Evolutionary conservation across 2,888 invertebrate genomes (phyloP).

Genomic region (Lasioglossum pauxillum): DNA sequence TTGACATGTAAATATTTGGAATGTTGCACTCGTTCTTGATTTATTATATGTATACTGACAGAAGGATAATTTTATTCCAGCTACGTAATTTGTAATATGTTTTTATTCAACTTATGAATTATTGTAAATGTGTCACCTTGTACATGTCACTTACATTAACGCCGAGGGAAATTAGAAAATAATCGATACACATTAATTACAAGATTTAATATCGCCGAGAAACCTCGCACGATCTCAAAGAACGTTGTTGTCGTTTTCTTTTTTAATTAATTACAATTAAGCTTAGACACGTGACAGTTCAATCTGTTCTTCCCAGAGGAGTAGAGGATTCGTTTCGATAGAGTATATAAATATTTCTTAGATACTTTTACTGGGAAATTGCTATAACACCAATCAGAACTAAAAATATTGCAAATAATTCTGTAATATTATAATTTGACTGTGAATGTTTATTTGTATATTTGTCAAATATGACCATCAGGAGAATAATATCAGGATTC

Average conservation of each 20-base stretch:
- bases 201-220: constrained; percentile 3
- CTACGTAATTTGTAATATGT: background rate
- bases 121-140: constrained; percentile 1
- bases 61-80: background rate
- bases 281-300: background rate
- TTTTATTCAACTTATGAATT: background rate
- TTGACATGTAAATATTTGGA: background rate
- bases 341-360: background rate
- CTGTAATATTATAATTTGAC: background rate
- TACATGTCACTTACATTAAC: background rate
- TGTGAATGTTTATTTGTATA: background rate
- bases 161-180: constrained; percentile 7
- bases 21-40: no score
- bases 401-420: background rate
- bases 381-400: background rate
- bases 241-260: background rate
- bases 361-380: background rate
- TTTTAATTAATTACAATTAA: constrained; percentile 11
- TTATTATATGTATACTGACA: background rate
- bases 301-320: background rate
- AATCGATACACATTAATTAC: constrained; percentile 6
- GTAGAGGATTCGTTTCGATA: background rate
- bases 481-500: no score
- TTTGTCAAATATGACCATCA: background rate
- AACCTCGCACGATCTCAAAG: background rate